Evolutionary conservation across 2,113 vertebrate species (phyloP).

Genomic region (Galeopterus variegatus): DNA sequence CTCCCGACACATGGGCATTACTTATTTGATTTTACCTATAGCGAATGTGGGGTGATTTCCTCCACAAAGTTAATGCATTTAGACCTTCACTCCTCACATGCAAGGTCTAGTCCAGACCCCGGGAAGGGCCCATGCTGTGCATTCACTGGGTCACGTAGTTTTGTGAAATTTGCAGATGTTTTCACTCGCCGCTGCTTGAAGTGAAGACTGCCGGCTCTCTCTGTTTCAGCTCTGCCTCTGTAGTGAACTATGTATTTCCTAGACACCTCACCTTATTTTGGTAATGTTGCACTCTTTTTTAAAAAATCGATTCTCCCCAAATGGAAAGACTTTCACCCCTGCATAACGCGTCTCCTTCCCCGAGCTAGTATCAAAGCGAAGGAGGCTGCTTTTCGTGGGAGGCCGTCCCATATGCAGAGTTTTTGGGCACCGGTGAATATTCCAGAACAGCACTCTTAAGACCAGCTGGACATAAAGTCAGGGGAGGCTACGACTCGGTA

Average conservation of each 20-base stretch:
- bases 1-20: not conserved
- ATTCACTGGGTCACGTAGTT: no score
- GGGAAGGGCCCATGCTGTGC: no score
- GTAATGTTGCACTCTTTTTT: not conserved
- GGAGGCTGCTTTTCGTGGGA: fast-evolving
- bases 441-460: not conserved
- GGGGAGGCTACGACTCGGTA: fast-evolving
- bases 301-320: not conserved
- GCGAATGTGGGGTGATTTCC: fast-evolving
- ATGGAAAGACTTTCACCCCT: no score
- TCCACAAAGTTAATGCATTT: not conserved
- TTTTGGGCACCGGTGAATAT: not conserved
- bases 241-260: no score
- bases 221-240: not conserved
- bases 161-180: not conserved
- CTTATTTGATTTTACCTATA: no score
- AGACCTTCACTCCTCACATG: no score
- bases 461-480: not conserved
- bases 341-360: not conserved
- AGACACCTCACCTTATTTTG: not conserved
- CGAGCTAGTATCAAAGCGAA: fast-evolving
- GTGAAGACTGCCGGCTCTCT: no score
- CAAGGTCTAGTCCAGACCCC: no score
- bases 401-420: fast-evolving
- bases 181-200: fast-evolving